Evolutionary conservation across 92 coral and sea anemone species (phyloP), one percentile per base, ranked within the genome.

Genomic region (Epizoanthus scotinus): DNA sequence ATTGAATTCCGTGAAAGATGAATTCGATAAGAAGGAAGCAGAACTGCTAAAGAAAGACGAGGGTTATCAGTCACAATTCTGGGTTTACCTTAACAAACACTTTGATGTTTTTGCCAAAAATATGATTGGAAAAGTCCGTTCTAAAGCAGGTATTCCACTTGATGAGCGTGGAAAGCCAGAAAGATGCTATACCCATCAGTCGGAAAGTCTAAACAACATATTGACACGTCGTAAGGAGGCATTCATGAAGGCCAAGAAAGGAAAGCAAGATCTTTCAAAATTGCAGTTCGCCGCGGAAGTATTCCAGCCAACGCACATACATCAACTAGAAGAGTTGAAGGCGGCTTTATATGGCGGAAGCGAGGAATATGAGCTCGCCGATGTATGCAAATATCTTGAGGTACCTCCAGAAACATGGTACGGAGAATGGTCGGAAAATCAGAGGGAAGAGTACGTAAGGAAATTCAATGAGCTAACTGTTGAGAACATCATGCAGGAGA

Each of bases 281-380:
- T 68, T 80, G 13, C 20, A 12, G 61, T 80, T 80, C 22, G 24
- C 49, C 31, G 29, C 64, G 36, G 75, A 80, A 47, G 84, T 80
- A 53, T 63, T 64, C 50, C 64, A 80, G 44, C 75, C 62, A 38
- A 53, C 64, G 18, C 28, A 20, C 19, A 40, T 27, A 42, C 62
- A 80, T 59, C 84, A 80, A 52, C 7, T 49, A 13, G 84, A 80
- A 24, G 84, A 80, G 50, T 31, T 80, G 84, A 52, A 47, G 63
- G 64, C 63, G 10, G 84, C 84, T 36, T n/a, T 80, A 22, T 80
- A 66, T 54, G 84, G 77, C 31, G 74, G 74, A 66, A 80, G 78
- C 49, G 74, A 80, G 12, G 77, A 80, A 68, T 80, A 24, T 28
- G 84, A 62, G 67, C 29, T 62, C 29, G 36, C 67, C 29, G 67